Base-by-base conservation (phyloP, 2,888 invertebrate species). In the Coleophora flavipennella region DNA sequence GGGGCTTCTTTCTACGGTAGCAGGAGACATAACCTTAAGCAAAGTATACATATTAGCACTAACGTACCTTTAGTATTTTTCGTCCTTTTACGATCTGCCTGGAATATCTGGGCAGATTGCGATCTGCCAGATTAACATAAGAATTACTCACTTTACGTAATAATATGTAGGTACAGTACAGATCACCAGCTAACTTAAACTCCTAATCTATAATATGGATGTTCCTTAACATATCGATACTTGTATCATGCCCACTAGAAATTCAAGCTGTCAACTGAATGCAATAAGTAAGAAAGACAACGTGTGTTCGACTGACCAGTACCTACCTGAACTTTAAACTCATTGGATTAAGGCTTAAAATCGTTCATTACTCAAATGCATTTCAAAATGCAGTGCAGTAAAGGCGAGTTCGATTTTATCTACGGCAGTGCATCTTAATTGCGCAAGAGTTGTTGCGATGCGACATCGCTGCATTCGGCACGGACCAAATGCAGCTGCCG, bases 351-450 rank as follows among this genome's bases (percentile, higher is more conserved):
- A 42, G 38, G 42, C 37, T 40, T 20, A 43, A 33, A 39, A 28
- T 39, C 8, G 32, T 13, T 31, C 25, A 39, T 27, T 13, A 12
- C 20, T 8, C 29, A 31, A n/a, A 4, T 32, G 20, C 31, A 29
- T 37, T 37, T 32, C 37, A 41, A 33, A 31, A 34, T 26, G 13
- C 38, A n/a, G 48, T 46, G 47, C 44, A 39, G 49, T 52, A 46
- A 50, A 46, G 49, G 49, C 45, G 29, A 40, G 37, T 45, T 45
- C 51, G 62, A 68, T 64, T 56, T 49, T 51, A 72, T 69, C 69
- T 59, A 41, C 38, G 54, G 56, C 50, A 48, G 52, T 63, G 62
- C 61, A 67, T 70, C 67, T 64, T 33, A 62, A 69, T 74, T 76
- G 68, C 67, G 64, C 61, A 71, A 69, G 51, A 48, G 48, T 28